Evolutionary conservation across 1,140 invertebrate species (phyloP).

Genomic region (Metaphire vulgaris): DNA sequence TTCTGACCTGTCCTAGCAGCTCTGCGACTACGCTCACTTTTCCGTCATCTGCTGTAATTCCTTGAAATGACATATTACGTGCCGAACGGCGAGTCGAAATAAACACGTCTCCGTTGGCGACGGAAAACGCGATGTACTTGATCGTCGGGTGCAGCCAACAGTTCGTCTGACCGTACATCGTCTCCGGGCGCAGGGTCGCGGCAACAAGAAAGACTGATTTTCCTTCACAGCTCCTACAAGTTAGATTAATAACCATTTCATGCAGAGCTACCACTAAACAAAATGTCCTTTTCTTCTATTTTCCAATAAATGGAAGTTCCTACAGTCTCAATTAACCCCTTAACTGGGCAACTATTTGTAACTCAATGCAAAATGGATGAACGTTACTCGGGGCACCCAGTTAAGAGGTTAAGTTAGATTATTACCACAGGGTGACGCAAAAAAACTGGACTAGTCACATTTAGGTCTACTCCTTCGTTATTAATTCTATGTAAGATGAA

Average conservation of each 20-base stretch:
- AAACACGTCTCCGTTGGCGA: constrained; percentile 65
- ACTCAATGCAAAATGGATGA: too few species aligned
- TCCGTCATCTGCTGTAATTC: constrained; percentile 1
- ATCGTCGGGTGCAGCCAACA: constrained; percentile 96
- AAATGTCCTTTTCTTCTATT: too few species aligned
- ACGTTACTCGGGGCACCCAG: too few species aligned
- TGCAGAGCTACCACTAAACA: too few species aligned
- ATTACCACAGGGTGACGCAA: too few species aligned
- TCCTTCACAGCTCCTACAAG: constrained; percentile 2
- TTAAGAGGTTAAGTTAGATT: too few species aligned
- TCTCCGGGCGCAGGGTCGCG: constrained; percentile 95
- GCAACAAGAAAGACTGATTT: constrained; percentile 78
- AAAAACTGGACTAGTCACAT: too few species aligned
- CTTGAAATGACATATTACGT: constrained; percentile 90
- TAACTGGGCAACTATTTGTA: too few species aligned
- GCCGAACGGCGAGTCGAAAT: constrained; percentile 81
- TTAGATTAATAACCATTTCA: not conserved
- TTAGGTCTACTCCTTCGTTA: too few species aligned
- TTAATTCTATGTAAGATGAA: too few species aligned
- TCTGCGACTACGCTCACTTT: constrained; percentile 45
- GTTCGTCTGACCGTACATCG: constrained; percentile 99
- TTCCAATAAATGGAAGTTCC: not conserved
- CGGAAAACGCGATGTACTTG: constrained; percentile 77
- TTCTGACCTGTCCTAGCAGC: constrained; percentile 60
- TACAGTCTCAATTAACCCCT: too few species aligned